These are phyloP conservation scores for Actinia tenebrosa DNA, from an alignment of 64 coral and sea anemone genomes.

Conservation along the genomic window DNA sequence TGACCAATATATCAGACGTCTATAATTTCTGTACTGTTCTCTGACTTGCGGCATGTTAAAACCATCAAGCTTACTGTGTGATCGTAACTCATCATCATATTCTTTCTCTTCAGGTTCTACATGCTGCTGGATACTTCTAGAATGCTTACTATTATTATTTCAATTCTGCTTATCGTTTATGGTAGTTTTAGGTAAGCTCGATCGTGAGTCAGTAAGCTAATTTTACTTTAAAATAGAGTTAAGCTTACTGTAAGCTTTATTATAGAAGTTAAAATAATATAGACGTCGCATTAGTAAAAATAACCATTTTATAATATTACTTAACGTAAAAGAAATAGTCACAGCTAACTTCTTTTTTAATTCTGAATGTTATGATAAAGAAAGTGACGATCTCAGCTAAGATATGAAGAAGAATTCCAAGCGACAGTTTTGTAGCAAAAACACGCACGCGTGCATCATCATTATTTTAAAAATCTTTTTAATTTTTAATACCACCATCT, in stretches of 20 bases:
- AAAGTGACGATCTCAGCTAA: background rate
- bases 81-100: no score
- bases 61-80: no score
- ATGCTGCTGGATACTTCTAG: conserved; percentile 84
- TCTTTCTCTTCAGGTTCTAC: conserved; percentile 77
- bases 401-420: no score
- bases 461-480: no score
- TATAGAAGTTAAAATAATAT: no score
- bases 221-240: no score
- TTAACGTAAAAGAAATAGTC: background rate
- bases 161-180: conserved; percentile 88
- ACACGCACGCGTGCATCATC: no score
- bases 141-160: conserved; percentile 84
- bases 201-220: background rate
- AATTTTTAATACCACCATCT: no score
- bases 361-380: background rate
- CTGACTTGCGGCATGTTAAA: background rate
- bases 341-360: background rate
- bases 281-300: no score
- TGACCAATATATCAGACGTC: background rate
- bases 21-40: background rate
- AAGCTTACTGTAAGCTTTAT: no score
- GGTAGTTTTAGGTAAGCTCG: conserved; percentile 87
- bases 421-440: no score
- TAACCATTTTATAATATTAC: no score